Conservation (phyloP, 2,797 vertebrate genomes). For the Triplophysa yarkandensis region DNA sequence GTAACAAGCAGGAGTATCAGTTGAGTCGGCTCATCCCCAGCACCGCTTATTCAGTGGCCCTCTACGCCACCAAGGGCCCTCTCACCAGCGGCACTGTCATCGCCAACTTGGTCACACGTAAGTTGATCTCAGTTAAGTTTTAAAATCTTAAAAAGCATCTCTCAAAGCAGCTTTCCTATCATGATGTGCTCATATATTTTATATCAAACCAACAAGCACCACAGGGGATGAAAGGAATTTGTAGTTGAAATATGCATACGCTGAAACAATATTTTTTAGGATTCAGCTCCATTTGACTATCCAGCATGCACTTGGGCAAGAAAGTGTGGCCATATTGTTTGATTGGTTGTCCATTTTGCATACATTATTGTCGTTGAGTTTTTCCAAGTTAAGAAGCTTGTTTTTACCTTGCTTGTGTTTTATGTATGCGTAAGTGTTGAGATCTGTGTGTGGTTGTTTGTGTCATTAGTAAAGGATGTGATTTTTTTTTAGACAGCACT, state of each 20-base stretch:
- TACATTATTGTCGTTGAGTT: not conserved
- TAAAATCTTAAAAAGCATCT: too few relatives aligned
- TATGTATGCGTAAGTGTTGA: not conserved
- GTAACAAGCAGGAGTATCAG: slow-evolving; percentile 85
- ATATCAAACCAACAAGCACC: not conserved
- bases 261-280: not conserved
- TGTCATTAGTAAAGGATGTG: not conserved
- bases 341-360: not conserved
- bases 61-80: slow-evolving; percentile 90
- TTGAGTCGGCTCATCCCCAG: slow-evolving; percentile 87
- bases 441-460: not conserved
- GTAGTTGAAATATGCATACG: too few relatives aligned
- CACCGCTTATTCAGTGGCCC: slow-evolving; percentile 85
- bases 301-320: not conserved
- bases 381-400: slow-evolving; percentile 1
- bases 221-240: not conserved
- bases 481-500: not conserved
- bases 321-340: not conserved
- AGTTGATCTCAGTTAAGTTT: slow-evolving; percentile 61
- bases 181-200: not conserved
- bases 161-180: not conserved
- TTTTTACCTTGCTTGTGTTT: not conserved
- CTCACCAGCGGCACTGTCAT: slow-evolving; percentile 87
- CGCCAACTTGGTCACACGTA: slow-evolving; percentile 93
- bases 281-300: not conserved